phyloP scores from a whole-genome alignment of 2,797 vertebrate species.

The Siniperca obscura region DNA sequence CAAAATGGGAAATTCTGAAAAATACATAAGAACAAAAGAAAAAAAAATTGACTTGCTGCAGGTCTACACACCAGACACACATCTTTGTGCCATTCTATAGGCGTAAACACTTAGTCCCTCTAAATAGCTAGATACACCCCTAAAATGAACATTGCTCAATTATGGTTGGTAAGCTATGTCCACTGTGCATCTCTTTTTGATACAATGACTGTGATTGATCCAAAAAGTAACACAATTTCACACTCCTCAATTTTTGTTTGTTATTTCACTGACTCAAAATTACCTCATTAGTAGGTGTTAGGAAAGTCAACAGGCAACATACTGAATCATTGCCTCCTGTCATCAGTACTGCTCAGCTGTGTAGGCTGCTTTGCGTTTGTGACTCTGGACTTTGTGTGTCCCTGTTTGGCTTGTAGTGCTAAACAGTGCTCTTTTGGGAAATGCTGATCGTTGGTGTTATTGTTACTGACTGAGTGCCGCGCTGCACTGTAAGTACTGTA shows the following conservation, averaged over 20 bases:
- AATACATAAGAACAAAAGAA: not conserved
- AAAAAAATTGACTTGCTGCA: too few species aligned
- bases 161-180: too few species aligned
- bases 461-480: not conserved
- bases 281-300: not conserved
- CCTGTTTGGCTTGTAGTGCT: not conserved
- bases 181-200: too few species aligned
- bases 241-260: not conserved
- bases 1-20: not conserved
- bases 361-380: not conserved
- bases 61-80: too few species aligned
- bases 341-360: not conserved
- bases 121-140: not conserved
- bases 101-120: not conserved
- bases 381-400: not conserved
- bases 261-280: not conserved
- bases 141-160: too few species aligned
- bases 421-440: conserved; percentile 7
- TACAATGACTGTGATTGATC: not conserved
- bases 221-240: not conserved
- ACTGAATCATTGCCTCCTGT: not conserved
- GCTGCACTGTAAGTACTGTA: conserved; percentile 4
- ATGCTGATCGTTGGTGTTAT: not conserved
- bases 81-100: too few species aligned
- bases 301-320: not conserved